Evolutionary conservation across 1,140 invertebrate species (phyloP).

Genomic region (Orchestia grillus): DNA sequence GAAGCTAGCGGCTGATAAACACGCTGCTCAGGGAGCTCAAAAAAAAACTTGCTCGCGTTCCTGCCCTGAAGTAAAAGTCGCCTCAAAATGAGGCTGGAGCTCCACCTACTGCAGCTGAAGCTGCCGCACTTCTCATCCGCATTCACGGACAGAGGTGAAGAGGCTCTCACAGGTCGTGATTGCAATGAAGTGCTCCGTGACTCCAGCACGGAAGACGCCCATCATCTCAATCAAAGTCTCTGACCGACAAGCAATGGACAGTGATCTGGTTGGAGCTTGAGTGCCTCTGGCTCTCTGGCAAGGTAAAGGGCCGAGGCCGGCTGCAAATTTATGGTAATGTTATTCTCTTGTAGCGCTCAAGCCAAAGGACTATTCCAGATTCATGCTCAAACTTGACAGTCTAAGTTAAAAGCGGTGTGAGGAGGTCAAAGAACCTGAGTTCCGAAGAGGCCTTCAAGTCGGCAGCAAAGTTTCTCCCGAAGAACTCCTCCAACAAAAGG

Average conservation of each 20-base stretch:
- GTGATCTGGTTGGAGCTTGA: slow-evolving; percentile 5
- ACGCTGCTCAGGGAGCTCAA: slow-evolving; percentile 28
- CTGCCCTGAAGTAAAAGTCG: slow-evolving; percentile 1
- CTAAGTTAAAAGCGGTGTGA: slow-evolving; percentile 50
- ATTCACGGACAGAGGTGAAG: not conserved
- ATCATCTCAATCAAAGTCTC: slow-evolving; percentile 40
- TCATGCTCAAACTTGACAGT: slow-evolving; percentile 54
- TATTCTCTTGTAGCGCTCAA: slow-evolving; percentile 55
- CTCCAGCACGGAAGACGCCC: not conserved
- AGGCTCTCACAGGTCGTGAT: not conserved
- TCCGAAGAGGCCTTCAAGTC: slow-evolving; percentile 40
- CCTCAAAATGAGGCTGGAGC: slow-evolving; percentile 6
- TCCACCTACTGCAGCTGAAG: not conserved
- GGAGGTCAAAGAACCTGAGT: slow-evolving; percentile 53
- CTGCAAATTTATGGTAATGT: slow-evolving; percentile 51
- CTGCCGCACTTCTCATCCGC: slow-evolving; percentile 7
- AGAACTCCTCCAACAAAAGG: slow-evolving; percentile 41
- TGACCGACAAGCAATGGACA: slow-evolving; percentile 29
- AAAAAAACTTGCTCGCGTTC: not conserved
- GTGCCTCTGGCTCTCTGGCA: not conserved
- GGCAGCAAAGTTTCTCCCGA: not conserved
- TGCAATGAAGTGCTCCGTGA: slow-evolving; percentile 35
- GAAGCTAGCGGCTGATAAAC: slow-evolving; percentile 56
- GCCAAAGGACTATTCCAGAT: slow-evolving; percentile 51
- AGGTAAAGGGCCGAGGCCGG: not conserved